Evolutionary conservation across 2,797 vertebrate genomes (phyloP), one percentile per base, ranked within the genome.

Genomic region (Ibycter americanus): DNA sequence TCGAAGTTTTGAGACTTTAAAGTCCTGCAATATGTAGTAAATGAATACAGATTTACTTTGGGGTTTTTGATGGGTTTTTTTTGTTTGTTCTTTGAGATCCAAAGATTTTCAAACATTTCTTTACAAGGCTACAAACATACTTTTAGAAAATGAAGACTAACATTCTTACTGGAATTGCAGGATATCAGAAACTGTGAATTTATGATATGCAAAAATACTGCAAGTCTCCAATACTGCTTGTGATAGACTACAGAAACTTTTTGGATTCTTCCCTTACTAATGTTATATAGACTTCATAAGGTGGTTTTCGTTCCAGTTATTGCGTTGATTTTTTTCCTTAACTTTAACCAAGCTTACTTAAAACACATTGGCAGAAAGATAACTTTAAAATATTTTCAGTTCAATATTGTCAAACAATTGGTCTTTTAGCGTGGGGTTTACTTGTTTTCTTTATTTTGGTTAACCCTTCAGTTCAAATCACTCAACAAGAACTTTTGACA

Each of bases 281-380:
- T 1, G 0, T 6, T 56, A 19, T 8, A 23, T 3, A 31, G 18
- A 21, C 8, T 52, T 77, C 26, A 51, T 25, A 76, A 34, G 7
- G 9, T 29, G 17, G 16, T 54, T 72, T 81, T 38, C 66, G 58
- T 79, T 82, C 21, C 54, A 72, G 32, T 47, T 61, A 63, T 11
- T 70, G 16, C 10, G 14, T 4, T 78, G 5, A 23, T 8, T 4
- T 76, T 76, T 91, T 63, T 32, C 21, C 63, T 54, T 40, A 26
- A 18, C 14, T 40, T 66, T 63, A 87, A 67, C 27, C 38, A 56
- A 84, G 11, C 16, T 62, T 52, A 78, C 19, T 81, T 59, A 58
- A 52, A 82, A 78, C 17, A 55, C 4, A 42, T 14, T 42, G 11
- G 9, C 31, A 81, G 22, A 77, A 80, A 59, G 21, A 36, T 31